phyloP scores from a whole-genome alignment of 2,888 invertebrate genomes.

The Mimumesa dahlbomi region DNA sequence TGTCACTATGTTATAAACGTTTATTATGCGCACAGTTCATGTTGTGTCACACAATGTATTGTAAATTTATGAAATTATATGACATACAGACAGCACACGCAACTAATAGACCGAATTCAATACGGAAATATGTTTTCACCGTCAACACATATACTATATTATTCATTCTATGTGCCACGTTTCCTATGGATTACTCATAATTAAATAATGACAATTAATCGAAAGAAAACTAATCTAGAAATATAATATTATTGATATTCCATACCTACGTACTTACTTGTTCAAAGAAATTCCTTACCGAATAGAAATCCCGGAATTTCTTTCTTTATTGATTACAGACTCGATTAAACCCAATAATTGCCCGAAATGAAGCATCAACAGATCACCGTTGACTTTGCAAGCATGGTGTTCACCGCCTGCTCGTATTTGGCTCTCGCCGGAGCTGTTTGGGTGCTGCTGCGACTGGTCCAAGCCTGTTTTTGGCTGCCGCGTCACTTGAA shows the following conservation, averaged over 20 bases:
- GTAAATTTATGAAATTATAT: neutral
- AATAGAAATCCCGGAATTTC: neutral
- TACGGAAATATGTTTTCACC: neutral
- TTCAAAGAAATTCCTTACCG: neutral
- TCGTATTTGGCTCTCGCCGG: constrained; percentile 84
- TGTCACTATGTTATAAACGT: constrained; percentile 23
- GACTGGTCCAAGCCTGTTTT: constrained; percentile 85
- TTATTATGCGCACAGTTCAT: constrained; percentile 11
- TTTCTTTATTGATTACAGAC: constrained; percentile 52
- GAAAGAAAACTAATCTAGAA: too few species aligned
- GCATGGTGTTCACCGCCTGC: constrained; percentile 85
- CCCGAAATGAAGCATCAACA: constrained; percentile 84
- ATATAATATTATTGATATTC: too few species aligned
- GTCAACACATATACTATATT: neutral
- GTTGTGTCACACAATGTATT: too few species aligned
- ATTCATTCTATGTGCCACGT: too few species aligned
- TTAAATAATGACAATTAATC: neutral
- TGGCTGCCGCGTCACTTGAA: constrained; percentile 84
- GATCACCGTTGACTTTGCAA: constrained; percentile 86
- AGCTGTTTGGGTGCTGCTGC: constrained; percentile 85
- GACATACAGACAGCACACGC: neutral
- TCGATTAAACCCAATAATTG: constrained; percentile 35
- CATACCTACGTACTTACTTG: neutral
- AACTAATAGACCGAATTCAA: too few species aligned
- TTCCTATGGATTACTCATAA: too few species aligned